phyloP scores from a whole-genome alignment of 2,113 vertebrate genomes.

The Electrona antarctica region DNA sequence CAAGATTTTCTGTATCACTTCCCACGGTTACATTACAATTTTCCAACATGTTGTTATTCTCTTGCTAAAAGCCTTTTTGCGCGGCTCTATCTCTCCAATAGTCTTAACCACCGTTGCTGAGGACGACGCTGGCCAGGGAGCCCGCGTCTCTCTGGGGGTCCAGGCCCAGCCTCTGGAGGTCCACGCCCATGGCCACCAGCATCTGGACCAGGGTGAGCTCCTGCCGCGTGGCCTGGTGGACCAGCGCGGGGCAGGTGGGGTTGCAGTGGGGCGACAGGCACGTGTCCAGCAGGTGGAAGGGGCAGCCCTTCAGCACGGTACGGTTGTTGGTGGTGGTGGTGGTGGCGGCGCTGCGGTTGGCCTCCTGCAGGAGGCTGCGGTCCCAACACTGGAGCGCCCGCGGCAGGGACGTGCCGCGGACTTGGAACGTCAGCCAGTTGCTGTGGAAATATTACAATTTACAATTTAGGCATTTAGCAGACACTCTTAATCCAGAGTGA shows the following conservation, averaged over 20 bases:
- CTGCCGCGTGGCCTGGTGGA: constrained; percentile 78
- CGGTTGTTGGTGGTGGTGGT: constrained; percentile 43
- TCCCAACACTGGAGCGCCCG: constrained; percentile 86
- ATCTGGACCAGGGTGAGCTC: constrained; percentile 82
- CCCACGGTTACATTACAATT: constrained; percentile 58
- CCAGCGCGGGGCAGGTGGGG: constrained; percentile 82
- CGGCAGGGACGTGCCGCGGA: constrained; percentile 79
- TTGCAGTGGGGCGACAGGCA: constrained; percentile 86
- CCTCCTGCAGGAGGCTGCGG: constrained; percentile 78
- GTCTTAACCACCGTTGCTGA: constrained; percentile 80
- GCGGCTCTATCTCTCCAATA: background rate
- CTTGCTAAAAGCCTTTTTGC: constrained; percentile 17
- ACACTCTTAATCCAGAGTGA: no score
- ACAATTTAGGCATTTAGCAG: no score
- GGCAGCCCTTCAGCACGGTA: constrained; percentile 78
- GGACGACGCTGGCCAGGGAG: constrained; percentile 66
- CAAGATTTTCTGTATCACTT: constrained; percentile 57
- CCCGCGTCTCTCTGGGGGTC: constrained; percentile 72
- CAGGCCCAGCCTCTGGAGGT: constrained; percentile 78
- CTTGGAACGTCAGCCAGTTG: constrained; percentile 83
- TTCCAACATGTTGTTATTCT: constrained; percentile 30
- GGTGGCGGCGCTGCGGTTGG: constrained; percentile 61
- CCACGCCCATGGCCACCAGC: constrained; percentile 80
- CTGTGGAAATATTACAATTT: constrained; percentile 45
- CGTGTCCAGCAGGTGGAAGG: constrained; percentile 81